Conservation (phyloP, 2,888 invertebrate genomes). For the Dicranocentrus wangi region DNA sequence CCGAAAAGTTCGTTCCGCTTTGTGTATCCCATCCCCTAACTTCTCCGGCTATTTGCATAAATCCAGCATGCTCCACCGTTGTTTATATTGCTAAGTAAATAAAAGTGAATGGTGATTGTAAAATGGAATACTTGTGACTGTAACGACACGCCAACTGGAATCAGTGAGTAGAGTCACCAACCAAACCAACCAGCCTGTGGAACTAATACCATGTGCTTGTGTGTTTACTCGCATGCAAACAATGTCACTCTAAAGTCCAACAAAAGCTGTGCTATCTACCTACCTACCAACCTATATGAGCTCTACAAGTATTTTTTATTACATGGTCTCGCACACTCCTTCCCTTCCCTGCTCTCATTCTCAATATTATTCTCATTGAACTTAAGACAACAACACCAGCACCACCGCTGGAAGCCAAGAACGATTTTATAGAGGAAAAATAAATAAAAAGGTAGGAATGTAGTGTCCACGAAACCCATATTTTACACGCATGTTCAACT, state of each 20-base stretch:
- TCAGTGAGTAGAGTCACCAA: no score
- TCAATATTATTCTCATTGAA: neutral
- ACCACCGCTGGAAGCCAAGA: no score
- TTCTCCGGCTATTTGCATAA: constrained; percentile 18
- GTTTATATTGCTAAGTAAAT: constrained; percentile 4
- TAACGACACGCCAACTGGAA: no score
- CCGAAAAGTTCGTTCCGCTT: neutral
- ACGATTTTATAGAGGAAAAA: no score
- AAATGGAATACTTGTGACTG: no score
- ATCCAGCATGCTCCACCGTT: constrained; percentile 13
- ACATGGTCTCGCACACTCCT: neutral
- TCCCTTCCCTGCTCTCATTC: no score
- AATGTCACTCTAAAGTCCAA: no score
- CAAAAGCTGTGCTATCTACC: no score
- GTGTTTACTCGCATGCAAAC: neutral
- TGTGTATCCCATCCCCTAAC: neutral
- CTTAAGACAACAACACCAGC: neutral
- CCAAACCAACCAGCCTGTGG: neutral
- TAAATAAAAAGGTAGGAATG: no score
- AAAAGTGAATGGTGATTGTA: neutral
- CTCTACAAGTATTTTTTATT: constrained; percentile 20
- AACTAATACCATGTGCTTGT: neutral
- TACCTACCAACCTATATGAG: no score
- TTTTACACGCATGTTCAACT: no score
- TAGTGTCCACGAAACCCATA: no score